phyloP scores from a whole-genome alignment of 2,888 invertebrate species.

The Panzeria rudis region DNA sequence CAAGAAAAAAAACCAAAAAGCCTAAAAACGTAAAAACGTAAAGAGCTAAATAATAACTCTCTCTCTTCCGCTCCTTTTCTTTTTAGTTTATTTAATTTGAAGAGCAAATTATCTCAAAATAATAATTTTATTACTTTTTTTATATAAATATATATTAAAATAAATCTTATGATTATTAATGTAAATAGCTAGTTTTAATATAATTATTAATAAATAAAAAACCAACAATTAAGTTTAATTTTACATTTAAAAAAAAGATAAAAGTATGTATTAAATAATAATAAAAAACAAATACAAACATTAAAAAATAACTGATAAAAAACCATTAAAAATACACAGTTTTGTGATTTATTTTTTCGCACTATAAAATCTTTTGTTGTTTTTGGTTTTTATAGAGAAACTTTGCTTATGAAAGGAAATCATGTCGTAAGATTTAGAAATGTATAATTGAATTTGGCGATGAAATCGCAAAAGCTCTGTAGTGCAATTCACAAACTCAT shows the following conservation, averaged over 20 bases:
- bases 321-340: conserved; percentile 55
- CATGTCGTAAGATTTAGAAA: neutral
- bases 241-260: conserved; percentile 61
- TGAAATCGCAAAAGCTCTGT: neutral
- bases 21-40: neutral
- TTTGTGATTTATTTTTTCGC: conserved; percentile 57
- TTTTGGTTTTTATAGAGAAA: conserved; percentile 20
- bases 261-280: conserved; percentile 69
- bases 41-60: neutral
- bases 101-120: conserved; percentile 70
- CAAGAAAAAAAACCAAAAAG: neutral
- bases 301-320: conserved; percentile 67
- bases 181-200: conserved; percentile 71
- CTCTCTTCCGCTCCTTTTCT: neutral
- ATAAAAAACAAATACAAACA: conserved; percentile 64
- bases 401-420: conserved; percentile 4
- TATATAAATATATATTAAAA: conserved; percentile 51
- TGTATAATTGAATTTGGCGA: neutral
- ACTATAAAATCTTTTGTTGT: conserved; percentile 8
- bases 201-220: conserved; percentile 69
- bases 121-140: conserved; percentile 61
- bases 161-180: conserved; percentile 71
- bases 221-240: conserved; percentile 69
- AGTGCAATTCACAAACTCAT: no score
- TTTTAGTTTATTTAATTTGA: conserved; percentile 60